phyloP scores from a whole-genome alignment of 2,113 vertebrate genomes.

The Petrocephalus microphthalmus region DNA sequence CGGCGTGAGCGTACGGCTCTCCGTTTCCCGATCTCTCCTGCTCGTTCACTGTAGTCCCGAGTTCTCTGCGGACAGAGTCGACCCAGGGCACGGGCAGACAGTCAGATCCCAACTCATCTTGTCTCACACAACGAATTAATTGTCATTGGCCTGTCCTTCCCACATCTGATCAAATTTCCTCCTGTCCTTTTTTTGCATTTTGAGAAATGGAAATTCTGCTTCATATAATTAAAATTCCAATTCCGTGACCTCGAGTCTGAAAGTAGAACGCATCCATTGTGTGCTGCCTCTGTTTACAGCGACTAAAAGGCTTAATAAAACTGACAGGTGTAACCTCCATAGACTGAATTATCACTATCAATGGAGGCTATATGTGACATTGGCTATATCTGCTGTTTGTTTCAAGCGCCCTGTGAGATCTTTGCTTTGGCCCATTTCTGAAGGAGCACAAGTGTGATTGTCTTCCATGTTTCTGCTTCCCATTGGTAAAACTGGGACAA shows the following conservation, averaged over 20 bases:
- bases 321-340: neutral
- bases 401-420: neutral
- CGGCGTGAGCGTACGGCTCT: neutral
- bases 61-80: neutral
- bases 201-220: neutral
- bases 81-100: neutral
- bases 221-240: neutral
- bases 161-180: neutral
- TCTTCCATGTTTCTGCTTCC: neutral
- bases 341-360: neutral
- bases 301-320: neutral
- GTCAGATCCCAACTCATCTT: neutral
- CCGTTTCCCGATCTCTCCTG: neutral
- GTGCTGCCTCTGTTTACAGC: neutral
- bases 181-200: constrained; percentile 1
- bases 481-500: constrained; percentile 3
- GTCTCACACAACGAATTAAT: neutral
- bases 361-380: neutral
- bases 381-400: neutral
- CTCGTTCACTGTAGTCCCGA: neutral
- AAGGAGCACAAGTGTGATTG: neutral
- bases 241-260: neutral
- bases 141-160: neutral
- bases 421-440: neutral
- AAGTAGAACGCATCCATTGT: neutral